Base-by-base conservation (phyloP, 2,888 invertebrate genomes). In the Leptopilina syphax region DNA sequence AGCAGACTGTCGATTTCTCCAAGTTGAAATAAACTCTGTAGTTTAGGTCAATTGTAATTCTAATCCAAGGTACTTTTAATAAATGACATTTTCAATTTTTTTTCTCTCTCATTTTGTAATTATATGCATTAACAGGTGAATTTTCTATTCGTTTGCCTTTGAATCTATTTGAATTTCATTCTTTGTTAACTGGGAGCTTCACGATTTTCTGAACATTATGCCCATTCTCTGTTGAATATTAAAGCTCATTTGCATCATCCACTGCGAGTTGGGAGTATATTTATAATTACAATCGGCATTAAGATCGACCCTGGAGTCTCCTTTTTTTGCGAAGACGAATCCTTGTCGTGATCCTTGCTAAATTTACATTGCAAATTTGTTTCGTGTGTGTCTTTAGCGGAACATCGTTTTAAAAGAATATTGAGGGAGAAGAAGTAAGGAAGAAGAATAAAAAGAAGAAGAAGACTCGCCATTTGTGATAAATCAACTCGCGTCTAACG, bases 401-500 rank as follows among this genome's bases (percentile, higher is more conserved):
- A 68, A 50, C 24, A 67, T 67, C 44, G n/a, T 18, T 60, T 18
- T 34, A 34, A 34, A 63, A 18, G 63, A 50, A 50, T 18, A 18
- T 68, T 12, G 41, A 5, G 27, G 24, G 47, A 18, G 13, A 18
- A n/a, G 18, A 70, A 44, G 80, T 18, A 18, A 47, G 47, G 9
- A 9, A 6, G 47, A 47, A 9, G 9, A 1, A 47, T 6, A 47
- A 1, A 7, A 9, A 47, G 47, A 7, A 47, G 41, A 47, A 47
- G 47, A 47, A 47, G 47, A 66, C 10, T 3, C 27, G 54, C 63
- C 76, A 18, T 65, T 81, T 10, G 66, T 68, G 77, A 13, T 41
- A 73, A 77, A 65, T 70, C 77, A 81, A 27, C 54, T 57, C 78
- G 68, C 80, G 85, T 78, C 79, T 77, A 80, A 83, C 79, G 84